These are phyloP conservation scores for Triops longicaudatus DNA, from an alignment of 1,140 invertebrate species.

Conservation along the genomic window DNA sequence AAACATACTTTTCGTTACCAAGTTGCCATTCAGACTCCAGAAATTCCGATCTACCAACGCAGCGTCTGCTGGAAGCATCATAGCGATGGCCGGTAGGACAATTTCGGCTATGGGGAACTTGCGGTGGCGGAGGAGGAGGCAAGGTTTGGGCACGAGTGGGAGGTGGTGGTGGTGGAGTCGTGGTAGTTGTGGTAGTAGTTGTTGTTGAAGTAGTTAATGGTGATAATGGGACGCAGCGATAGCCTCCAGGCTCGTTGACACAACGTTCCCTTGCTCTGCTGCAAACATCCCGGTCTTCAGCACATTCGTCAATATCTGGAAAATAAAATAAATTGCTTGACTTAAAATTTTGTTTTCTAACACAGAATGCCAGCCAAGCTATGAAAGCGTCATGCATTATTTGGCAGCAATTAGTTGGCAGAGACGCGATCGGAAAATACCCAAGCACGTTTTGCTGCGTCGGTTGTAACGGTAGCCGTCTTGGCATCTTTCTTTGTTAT, in stretches of 20 bases:
- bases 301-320: slow-evolving; percentile 49
- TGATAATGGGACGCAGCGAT: slow-evolving; percentile 32
- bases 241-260: slow-evolving; percentile 36
- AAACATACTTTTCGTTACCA: slow-evolving; percentile 6
- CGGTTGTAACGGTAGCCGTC: slow-evolving; percentile 30
- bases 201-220: slow-evolving; percentile 1
- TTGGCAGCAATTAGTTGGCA: slow-evolving; percentile 24
- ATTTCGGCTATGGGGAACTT: slow-evolving; percentile 32
- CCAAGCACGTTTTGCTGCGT: slow-evolving; percentile 28
- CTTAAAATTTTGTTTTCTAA: not conserved
- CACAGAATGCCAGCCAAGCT: not conserved
- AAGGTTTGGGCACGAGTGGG: not conserved
- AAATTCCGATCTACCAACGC: slow-evolving; percentile 32
- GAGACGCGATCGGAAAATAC: slow-evolving; percentile 26
- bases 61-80: slow-evolving; percentile 28
- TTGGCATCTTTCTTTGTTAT: slow-evolving; percentile 28
- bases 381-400: not conserved
- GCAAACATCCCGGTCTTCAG: slow-evolving; percentile 41
- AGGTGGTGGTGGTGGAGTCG: not conserved
- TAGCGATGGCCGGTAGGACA: slow-evolving; percentile 39
- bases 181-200: slow-evolving; percentile 18
- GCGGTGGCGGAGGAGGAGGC: not conserved
- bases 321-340: not conserved
- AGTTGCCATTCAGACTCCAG: not conserved
- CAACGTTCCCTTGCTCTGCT: slow-evolving; percentile 34